phyloP scores from a whole-genome alignment of 2,888 invertebrate species.

The Omphaloscelis lunosa region DNA sequence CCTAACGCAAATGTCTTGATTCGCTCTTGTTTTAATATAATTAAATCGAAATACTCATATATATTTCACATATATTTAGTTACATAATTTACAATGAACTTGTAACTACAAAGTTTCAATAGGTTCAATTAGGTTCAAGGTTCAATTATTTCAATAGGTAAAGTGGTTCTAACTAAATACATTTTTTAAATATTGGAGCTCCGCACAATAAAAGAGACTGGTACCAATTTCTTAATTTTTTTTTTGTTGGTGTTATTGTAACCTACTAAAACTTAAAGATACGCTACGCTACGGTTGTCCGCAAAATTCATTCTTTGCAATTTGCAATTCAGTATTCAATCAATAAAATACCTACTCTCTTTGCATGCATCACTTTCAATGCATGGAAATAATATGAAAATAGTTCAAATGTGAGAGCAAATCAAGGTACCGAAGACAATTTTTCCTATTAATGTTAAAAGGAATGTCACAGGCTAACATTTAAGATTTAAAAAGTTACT shows the following conservation, averaged over 20 bases:
- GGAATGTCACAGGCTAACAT: not conserved
- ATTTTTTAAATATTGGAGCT: no score
- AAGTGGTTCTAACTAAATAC: not conserved
- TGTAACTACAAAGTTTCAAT: not conserved
- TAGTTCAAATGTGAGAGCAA: not conserved
- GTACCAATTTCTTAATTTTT: not conserved
- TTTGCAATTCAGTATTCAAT: not conserved
- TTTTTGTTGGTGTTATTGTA: not conserved
- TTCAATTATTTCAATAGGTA: no score
- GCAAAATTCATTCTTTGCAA: not conserved
- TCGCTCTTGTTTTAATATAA: no score
- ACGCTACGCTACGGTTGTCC: not conserved
- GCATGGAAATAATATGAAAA: not conserved
- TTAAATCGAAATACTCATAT: no score
- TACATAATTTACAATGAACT: no score
- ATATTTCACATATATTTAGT: no score
- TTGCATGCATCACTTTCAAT: no score
- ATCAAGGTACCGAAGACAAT: not conserved
- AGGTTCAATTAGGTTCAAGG: no score
- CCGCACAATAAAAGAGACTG: not conserved
- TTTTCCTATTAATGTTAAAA: not conserved
- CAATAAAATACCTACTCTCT: not conserved
- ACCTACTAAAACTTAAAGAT: not conserved
- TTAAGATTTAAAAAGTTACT: slow-evolving; percentile 20
- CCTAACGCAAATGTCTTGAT: no score